Evolutionary conservation across 1,140 invertebrate species (phyloP).

Genomic region (Stegodyphus dumicola): DNA sequence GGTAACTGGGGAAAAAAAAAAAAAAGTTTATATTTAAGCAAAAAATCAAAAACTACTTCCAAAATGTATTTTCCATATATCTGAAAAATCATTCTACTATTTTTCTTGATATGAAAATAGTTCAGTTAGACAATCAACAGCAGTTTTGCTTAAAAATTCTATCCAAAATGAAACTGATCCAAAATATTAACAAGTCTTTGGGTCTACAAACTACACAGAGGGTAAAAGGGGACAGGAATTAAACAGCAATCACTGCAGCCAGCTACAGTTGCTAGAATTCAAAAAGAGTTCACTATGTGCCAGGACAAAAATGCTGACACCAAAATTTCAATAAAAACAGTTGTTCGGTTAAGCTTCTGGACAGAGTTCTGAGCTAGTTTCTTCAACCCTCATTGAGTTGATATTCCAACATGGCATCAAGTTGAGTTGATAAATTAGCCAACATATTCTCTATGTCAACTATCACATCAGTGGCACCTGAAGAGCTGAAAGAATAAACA

Average conservation of each 20-base stretch:
- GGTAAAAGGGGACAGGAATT: neutral
- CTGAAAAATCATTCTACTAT: neutral
- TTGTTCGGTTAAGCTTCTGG: slow-evolving; percentile 52
- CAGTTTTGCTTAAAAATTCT: slow-evolving; percentile 30
- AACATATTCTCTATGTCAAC: slow-evolving; percentile 98
- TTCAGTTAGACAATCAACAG: slow-evolving; percentile 47
- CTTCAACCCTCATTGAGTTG: slow-evolving; percentile 69
- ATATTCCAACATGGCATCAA: slow-evolving; percentile 94
- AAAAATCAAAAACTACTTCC: no score
- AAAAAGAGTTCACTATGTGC: slow-evolving; percentile 29
- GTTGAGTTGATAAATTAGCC: slow-evolving; percentile 90
- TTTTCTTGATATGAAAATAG: slow-evolving; percentile 52
- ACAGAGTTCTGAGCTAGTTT: slow-evolving; percentile 21
- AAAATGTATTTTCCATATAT: no score
- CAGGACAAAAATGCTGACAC: neutral
- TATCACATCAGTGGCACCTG: slow-evolving; percentile 83
- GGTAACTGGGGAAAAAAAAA: no score
- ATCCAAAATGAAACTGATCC: slow-evolving; percentile 32
- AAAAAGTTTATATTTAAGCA: no score
- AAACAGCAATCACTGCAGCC: slow-evolving; percentile 40
- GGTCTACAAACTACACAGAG: slow-evolving; percentile 34
- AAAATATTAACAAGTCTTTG: slow-evolving; percentile 15
- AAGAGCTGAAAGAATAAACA: slow-evolving; percentile 31
- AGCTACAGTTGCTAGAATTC: slow-evolving; percentile 44
- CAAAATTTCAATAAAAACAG: slow-evolving; percentile 28